A percentile compares a stretch with the other conserved stretches of the same genome.
These are phyloP conservation scores for Rhysida immarginata DNA, from an alignment of 1,140 invertebrate species.

Conservation along the genomic window DNA sequence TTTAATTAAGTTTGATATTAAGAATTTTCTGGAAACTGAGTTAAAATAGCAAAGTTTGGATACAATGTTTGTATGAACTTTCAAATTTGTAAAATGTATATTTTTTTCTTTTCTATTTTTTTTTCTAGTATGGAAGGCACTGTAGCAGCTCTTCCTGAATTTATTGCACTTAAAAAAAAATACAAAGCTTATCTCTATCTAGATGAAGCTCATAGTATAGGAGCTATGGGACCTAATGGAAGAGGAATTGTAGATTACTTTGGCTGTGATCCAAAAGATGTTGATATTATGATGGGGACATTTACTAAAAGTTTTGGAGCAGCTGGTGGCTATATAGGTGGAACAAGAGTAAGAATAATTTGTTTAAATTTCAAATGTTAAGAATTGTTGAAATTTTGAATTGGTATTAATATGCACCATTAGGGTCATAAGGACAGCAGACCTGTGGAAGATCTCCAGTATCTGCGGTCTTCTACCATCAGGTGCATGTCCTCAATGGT, in stretches of 20 bases:
- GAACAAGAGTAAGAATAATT: constrained; percentile 30
- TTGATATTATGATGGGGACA: constrained; percentile 40
- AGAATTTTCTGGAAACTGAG: too few species aligned
- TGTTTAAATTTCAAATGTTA: not conserved
- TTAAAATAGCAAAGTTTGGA: too few species aligned
- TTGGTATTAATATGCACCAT: not conserved
- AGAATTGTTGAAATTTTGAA: not conserved
- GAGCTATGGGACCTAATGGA: constrained; percentile 34
- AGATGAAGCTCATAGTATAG: constrained; percentile 38
- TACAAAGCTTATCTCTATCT: constrained; percentile 38
- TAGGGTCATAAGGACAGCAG: not conserved
- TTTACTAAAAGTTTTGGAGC: constrained; percentile 40
- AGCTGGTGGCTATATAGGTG: constrained; percentile 38
- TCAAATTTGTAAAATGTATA: too few species aligned
- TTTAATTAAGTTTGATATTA: too few species aligned
- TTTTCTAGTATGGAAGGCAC: constrained; percentile 37
- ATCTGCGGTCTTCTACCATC: too few species aligned
- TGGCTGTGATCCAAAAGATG: constrained; percentile 31
- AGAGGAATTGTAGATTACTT: constrained; percentile 36
- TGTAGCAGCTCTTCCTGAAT: constrained; percentile 31
- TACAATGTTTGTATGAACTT: too few species aligned
- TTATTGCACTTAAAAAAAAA: constrained; percentile 34
- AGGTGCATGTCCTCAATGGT: too few species aligned
- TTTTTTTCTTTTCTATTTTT: too few species aligned
- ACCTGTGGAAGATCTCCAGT: too few species aligned